These are phyloP conservation scores for Forbesichthys papilliferus DNA, from an alignment of 2,113 vertebrate genomes.

Conservation along the genomic window DNA sequence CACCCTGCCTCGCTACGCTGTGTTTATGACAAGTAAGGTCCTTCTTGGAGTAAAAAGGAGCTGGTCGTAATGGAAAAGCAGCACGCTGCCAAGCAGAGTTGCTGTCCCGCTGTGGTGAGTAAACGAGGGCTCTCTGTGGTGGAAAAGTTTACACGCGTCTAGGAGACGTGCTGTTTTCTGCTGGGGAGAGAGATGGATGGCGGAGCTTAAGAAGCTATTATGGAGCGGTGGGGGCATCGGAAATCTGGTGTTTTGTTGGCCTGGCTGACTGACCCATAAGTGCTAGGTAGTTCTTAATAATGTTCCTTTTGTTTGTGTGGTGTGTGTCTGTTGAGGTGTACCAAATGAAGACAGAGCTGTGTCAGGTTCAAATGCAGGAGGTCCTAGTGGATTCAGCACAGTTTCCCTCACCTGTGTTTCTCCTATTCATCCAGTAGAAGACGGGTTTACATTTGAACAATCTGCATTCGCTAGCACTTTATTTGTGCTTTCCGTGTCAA, in stretches of 20 bases:
- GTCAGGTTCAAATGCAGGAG: not conserved
- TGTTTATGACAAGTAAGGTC: constrained; percentile 32
- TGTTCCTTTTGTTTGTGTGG: constrained; percentile 18
- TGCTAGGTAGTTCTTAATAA: not conserved
- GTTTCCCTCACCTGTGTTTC: constrained; percentile 12
- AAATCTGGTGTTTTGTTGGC: constrained; percentile 5
- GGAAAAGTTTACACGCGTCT: constrained; percentile 72
- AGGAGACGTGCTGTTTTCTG: constrained; percentile 48
- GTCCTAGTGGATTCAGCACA: constrained; percentile 5
- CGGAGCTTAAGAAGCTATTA: constrained; percentile 19
- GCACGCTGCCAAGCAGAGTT: constrained; percentile 51
- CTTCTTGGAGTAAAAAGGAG: constrained; percentile 23
- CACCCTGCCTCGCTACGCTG: constrained; percentile 23
- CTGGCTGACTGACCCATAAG: not conserved
- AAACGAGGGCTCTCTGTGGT: constrained; percentile 43
- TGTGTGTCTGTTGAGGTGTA: not conserved
- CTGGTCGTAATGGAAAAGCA: constrained; percentile 65
- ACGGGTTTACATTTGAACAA: constrained; percentile 17
- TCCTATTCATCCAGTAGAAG: constrained; percentile 29
- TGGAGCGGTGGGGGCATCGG: not conserved
- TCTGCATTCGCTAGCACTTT: constrained; percentile 16
- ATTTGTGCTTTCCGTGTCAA: not conserved
- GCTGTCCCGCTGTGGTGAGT: constrained; percentile 67
- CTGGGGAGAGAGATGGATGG: constrained; percentile 45
- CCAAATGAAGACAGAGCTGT: not conserved